Base-by-base conservation (phyloP, 2,797 vertebrate genomes). In the Sebastes trivittatus region DNA sequence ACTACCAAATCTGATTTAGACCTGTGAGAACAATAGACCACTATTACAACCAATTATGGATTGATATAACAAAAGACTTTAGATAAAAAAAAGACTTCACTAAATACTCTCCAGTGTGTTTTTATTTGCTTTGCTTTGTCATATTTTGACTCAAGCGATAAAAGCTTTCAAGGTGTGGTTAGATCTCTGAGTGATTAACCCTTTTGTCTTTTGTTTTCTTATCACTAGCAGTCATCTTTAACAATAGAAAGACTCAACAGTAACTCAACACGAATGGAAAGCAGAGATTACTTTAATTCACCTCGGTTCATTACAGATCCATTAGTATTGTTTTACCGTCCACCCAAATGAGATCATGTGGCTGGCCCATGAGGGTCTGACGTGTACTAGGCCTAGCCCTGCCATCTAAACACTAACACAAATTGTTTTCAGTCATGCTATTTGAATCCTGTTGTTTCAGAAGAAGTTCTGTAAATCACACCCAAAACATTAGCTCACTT, bases 91-190 rank as follows among this genome's bases (percentile, higher is more conserved):
- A 66, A 60, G 58, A 67, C 36, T 16, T 69, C 9, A 72, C 5
- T 10, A 62, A 56, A 54, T 42, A 49, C 59, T 72, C 27, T 72
- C 11, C 60, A 16, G 13, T 22, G 60, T 85, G 49, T 64, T 75
- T 86, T 75, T 65, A 77, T 80, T 73, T 55, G 63, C 18, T 77
- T 75, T 86, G 38, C 30, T 79, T 81, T 27, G 79, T 82, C 49
- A 75, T 72, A 71, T 81, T 88, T 84, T 83, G 80, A 89, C 73
- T 85, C 63, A 80, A 30, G 27, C 3, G 25, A 75, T 80, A 83
- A 72, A 78, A 56, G 58, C 23, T 46, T 62, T 65, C 27, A 27
- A 85, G 81, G 90, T 86, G 88, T 87, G 85, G 85, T 80, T 58
- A 70, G 34, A 73, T 83, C 25, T 67, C 20, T 63, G 61, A 72